These are phyloP conservation scores for Dendronephthya gigantea DNA, from an alignment of 64 coral and sea anemone species.

Conservation along the genomic window DNA sequence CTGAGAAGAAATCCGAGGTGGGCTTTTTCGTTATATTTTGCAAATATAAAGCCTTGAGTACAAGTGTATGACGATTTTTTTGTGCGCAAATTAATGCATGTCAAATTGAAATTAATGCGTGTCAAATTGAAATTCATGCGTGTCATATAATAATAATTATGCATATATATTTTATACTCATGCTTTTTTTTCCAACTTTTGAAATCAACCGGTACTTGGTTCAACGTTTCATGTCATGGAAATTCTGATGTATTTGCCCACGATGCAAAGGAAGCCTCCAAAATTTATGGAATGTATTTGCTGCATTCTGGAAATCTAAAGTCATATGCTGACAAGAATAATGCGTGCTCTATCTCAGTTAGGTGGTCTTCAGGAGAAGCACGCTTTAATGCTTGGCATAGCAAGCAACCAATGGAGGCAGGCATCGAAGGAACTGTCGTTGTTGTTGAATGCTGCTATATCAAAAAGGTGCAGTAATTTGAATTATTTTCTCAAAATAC, in stretches of 20 bases:
- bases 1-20: background rate
- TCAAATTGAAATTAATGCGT: background rate
- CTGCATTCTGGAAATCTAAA: background rate
- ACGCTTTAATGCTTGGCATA: background rate
- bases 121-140: background rate
- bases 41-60: too few relatives aligned
- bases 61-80: too few relatives aligned
- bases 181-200: background rate
- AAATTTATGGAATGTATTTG: constrained; percentile 9
- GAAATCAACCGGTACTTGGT: background rate
- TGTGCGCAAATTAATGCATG: background rate
- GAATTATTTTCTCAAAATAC: background rate
- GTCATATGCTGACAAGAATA: background rate
- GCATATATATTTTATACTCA: too few relatives aligned
- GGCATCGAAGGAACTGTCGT: background rate
- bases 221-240: background rate
- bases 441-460: constrained; percentile 6
- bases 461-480: background rate
- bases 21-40: background rate
- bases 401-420: background rate
- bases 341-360: background rate
- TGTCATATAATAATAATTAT: background rate
- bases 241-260: background rate
- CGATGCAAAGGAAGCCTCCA: constrained; percentile 1
- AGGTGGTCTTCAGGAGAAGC: background rate